Conservation (phyloP, 2,113 vertebrate species). For the Dermatemys mawii region DNA sequence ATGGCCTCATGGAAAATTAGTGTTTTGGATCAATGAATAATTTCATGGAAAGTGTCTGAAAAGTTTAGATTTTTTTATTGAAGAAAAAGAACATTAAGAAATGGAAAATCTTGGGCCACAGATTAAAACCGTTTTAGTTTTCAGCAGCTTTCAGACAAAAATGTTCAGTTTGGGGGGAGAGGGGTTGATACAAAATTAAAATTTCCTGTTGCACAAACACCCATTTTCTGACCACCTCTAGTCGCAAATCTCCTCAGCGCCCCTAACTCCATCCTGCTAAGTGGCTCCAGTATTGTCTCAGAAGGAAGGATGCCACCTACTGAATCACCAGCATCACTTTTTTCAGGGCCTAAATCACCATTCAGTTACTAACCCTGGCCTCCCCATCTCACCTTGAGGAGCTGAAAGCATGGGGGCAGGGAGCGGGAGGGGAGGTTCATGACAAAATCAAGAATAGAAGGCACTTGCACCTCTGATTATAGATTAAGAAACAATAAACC, state of each 20-base stretch:
- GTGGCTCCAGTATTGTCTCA: background rate
- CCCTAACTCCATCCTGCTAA: background rate
- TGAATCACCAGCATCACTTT: background rate
- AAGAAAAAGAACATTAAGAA: background rate
- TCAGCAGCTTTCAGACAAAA: background rate
- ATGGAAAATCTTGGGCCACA: background rate
- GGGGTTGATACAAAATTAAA: no score
- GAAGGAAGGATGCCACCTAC: background rate
- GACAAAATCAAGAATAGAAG: background rate
- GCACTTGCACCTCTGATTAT: accelerated
- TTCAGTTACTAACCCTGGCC: background rate
- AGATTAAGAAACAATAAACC: background rate
- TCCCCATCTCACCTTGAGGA: no score
- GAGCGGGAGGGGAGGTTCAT: no score
- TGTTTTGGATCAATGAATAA: background rate
- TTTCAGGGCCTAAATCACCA: background rate
- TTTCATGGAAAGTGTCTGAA: background rate
- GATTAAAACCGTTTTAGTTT: background rate
- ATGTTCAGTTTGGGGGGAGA: no score
- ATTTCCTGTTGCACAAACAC: background rate
- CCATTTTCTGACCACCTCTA: background rate
- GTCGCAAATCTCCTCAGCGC: background rate
- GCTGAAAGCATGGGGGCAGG: background rate
- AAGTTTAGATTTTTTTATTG: background rate
- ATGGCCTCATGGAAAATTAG: background rate